Percentiles rank a stretch among this genome's conserved stretches.
Evolutionary conservation across 2,113 vertebrate genomes (phyloP).

Genomic region (Xenus cinereus): DNA sequence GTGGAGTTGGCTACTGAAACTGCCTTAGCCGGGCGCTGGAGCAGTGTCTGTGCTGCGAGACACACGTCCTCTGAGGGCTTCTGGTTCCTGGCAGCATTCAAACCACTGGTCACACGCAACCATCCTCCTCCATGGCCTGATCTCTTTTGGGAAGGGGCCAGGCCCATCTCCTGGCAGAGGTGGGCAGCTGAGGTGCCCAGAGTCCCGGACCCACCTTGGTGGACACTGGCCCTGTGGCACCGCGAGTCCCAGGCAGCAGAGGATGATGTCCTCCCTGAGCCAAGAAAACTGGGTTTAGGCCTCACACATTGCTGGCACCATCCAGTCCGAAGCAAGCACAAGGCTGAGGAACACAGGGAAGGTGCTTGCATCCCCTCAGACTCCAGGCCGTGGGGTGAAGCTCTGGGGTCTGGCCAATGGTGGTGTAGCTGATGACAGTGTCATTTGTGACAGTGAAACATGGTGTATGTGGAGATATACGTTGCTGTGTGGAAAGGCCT

Average conservation of each 20-base stretch:
- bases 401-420: accelerated
- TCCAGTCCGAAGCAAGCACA: accelerated
- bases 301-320: accelerated
- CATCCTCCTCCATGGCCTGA: not conserved
- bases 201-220: not conserved
- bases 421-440: not conserved
- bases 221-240: accelerated
- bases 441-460: not conserved
- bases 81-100: not conserved
- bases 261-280: not conserved
- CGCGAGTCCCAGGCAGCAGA: not conserved
- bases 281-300: not conserved
- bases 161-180: not conserved
- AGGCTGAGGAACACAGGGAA: not conserved
- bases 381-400: not conserved
- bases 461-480: accelerated
- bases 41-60: not conserved
- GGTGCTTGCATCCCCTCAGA: accelerated
- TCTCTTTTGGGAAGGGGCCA: not conserved
- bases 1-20: not conserved
- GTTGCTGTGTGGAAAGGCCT: not conserved
- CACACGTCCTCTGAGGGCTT: accelerated
- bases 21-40: accelerated
- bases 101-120: not conserved
- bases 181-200: not conserved